Evolutionary conservation across 1,140 invertebrate genomes (phyloP).

Genomic region (Macrosteles quadrilineatus): DNA sequence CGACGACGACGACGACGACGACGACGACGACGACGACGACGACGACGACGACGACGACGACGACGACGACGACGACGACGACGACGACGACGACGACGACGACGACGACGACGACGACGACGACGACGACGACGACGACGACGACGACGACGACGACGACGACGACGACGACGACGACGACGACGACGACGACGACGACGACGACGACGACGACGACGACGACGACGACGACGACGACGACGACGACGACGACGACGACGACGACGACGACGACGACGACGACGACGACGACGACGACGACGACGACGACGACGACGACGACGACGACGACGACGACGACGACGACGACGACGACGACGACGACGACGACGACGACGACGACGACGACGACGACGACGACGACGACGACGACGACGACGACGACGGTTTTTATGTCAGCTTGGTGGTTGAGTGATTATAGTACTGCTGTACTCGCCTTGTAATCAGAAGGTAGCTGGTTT

Average conservation of each 20-base stretch:
- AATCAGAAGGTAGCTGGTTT: too few relatives aligned
- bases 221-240: neutral
- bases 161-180: neutral
- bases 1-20: too few relatives aligned
- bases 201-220: neutral
- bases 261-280: neutral
- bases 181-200: neutral
- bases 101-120: neutral
- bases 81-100: too few relatives aligned
- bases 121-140: too few relatives aligned
- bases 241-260: neutral
- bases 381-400: too few relatives aligned
- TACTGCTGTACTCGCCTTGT: too few relatives aligned
- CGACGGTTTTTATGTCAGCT: too few relatives aligned
- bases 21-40: too few relatives aligned
- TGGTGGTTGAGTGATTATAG: too few relatives aligned
- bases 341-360: neutral
- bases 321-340: neutral
- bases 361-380: neutral
- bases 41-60: too few relatives aligned
- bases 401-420: too few relatives aligned
- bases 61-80: too few relatives aligned
- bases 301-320: neutral
- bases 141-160: neutral
- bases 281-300: neutral